Conservation (phyloP, 2,113 vertebrate genomes). For the Odobenus rosmarus region DNA sequence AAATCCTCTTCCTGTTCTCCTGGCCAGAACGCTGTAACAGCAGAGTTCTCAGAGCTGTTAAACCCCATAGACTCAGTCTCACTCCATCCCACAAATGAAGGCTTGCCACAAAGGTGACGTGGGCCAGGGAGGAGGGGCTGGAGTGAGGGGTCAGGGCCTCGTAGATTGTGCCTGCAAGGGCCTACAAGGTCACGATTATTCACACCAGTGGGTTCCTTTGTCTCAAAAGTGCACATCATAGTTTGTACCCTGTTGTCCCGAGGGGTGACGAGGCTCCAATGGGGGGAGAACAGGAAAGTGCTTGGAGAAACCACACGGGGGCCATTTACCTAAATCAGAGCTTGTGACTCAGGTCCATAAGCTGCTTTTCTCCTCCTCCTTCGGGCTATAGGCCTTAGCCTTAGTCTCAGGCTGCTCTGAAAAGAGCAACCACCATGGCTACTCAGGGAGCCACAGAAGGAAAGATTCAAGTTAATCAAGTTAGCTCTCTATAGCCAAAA, state of each 20-base stretch:
- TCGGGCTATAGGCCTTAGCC: neutral
- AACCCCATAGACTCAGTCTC: neutral
- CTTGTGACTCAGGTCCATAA: neutral
- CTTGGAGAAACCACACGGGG: rapidly evolving
- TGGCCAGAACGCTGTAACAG: neutral
- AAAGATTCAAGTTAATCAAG: neutral
- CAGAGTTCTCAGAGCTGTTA: neutral
- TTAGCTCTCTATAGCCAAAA: neutral
- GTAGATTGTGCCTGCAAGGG: rapidly evolving
- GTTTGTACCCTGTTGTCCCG: rapidly evolving
- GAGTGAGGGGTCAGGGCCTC: neutral
- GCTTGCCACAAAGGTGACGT: neutral
- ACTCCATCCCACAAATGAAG: neutral
- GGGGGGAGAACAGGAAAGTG: neutral
- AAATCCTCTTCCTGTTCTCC: neutral
- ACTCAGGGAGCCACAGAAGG: neutral
- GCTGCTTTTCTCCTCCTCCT: neutral
- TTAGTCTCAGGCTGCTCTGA: too few relatives aligned
- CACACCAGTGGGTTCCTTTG: neutral
- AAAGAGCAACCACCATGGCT: neutral
- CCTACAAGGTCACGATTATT: rapidly evolving
- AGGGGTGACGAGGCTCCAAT: rapidly evolving
- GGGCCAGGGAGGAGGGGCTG: neutral
- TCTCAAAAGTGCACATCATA: neutral
- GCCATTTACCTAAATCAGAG: neutral